A percentile compares a stretch with the other conserved stretches of the same genome.
Conservation (phyloP, 2,888 invertebrate species). For the Paralinhomoeus sp. region DNA sequence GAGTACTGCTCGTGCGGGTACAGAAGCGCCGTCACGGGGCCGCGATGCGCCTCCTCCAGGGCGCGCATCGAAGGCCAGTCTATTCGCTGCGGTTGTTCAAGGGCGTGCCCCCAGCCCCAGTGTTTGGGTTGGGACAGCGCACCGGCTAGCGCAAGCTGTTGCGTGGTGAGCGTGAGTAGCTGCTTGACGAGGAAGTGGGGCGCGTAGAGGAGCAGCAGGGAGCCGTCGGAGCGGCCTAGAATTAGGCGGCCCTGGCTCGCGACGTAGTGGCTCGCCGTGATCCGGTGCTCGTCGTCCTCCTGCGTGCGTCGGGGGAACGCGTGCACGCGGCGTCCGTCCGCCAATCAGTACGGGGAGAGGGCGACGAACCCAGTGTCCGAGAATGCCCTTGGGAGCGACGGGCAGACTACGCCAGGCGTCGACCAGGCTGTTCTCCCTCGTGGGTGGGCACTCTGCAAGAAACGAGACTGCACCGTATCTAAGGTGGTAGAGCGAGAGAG, state of each 20-base stretch:
- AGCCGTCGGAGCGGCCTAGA: conserved; percentile 79
- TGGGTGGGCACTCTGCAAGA: conserved; percentile 1
- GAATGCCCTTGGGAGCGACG: conserved; percentile 64
- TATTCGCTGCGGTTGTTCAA: background rate
- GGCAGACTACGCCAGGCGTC: conserved; percentile 67
- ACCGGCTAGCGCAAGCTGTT: too few species aligned
- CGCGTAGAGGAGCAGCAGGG: conserved; percentile 80
- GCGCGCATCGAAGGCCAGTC: conserved; percentile 26
- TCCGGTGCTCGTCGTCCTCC: too few species aligned
- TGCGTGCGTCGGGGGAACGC: too few species aligned
- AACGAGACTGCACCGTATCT: too few species aligned
- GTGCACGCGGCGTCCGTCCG: too few species aligned
- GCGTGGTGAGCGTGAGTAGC: conserved; percentile 34
- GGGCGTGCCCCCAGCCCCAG: too few species aligned
- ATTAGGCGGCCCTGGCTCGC: conserved; percentile 76
- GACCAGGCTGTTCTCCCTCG: conserved; percentile 32
- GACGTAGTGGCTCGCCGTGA: conserved; percentile 37
- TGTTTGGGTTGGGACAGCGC: too few species aligned
- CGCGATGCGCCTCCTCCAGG: conserved; percentile 56
- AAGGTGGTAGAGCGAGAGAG: too few species aligned
- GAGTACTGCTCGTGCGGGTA: conserved; percentile 68
- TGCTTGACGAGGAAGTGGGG: conserved; percentile 83
- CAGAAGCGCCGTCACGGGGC: conserved; percentile 72
- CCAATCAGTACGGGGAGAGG: too few species aligned
- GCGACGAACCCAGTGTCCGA: conserved; percentile 52